A percentile compares a stretch with the other conserved stretches of the same genome.
These are phyloP conservation scores for Linurgus olivaceus DNA, from an alignment of 2,797 vertebrate species.

Conservation along the genomic window DNA sequence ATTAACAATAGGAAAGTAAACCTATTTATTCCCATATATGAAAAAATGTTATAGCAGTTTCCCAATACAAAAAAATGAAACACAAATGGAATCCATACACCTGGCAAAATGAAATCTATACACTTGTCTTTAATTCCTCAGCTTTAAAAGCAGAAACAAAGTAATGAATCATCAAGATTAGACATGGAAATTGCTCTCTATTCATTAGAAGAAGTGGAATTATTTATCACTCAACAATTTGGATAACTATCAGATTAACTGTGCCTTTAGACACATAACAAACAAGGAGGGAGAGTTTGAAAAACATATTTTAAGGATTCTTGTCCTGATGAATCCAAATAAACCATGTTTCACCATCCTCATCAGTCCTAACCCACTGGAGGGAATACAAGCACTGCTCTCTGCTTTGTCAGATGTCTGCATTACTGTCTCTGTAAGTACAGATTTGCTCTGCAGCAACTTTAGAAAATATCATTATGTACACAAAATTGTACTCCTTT, in stretches of 20 bases:
- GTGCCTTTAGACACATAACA: background rate
- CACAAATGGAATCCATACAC: background rate
- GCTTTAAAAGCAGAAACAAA: background rate
- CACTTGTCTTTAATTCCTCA: background rate
- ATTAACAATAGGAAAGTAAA: background rate
- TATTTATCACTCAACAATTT: background rate
- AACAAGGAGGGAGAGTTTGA: background rate
- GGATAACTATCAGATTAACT: background rate
- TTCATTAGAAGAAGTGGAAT: background rate
- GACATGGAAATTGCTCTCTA: background rate
- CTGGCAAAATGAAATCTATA: background rate
- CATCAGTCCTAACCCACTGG: background rate
- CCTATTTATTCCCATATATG: background rate
- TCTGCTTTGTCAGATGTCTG: background rate
- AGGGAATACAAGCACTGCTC: background rate
- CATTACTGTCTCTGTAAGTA: rapidly evolving
- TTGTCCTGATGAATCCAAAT: background rate
- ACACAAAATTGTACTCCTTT: background rate
- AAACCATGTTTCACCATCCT: background rate
- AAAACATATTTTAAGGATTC: background rate
- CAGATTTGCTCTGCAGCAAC: background rate
- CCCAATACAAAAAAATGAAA: background rate
- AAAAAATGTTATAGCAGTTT: background rate
- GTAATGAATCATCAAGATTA: background rate
- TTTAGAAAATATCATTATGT: background rate